Evolutionary conservation across 1,140 invertebrate genomes (phyloP), one percentile per base, ranked within the genome.

Genomic region (Caerostris darwini): DNA sequence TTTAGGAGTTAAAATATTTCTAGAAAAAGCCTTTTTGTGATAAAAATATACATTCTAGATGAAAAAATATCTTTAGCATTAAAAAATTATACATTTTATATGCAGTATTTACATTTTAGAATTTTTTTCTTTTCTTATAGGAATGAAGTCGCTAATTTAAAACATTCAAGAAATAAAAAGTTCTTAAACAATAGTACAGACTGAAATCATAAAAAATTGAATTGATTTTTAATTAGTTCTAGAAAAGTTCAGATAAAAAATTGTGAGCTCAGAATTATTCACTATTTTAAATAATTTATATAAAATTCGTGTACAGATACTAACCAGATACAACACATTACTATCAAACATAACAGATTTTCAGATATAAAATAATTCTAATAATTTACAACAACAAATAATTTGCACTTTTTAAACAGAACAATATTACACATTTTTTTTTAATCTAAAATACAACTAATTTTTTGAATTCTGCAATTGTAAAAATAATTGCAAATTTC

Each of bases 31-130:
- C 7, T 83, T 83, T n/a, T 34, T 19, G 14, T 83, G 53, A 83
- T 77, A 83, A 83, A 83, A 83, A 83, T 83, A 83, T 83, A 83
- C 82, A 83, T n/a, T 83, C 82, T 83, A 83, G 82, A 83, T 83
- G 53, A 83, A 83, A 83, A 83, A 83, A 83, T 88, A 88, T 64
- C n/a, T 88, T 88, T 10, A 64, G 86, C 86, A 88, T 64, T 88
- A 88, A 3, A 88, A 88, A 53, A 88, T 88, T 88, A 85, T 58
- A 88, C 86, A 77, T 88, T 88, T 88, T 67, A 88, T 64, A 88
- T 67, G 83, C 83, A 88, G 19, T 88, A 88, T 88, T 88, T 88
- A 88, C 86, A 88, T 34, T 61, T 67, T 85, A 19, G 14, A 34
- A 59, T 8, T 34, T 58, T 85, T 58, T 77, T 34, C 2, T 34